These are phyloP conservation scores for Psittacara wagleri DNA, from an alignment of 2,113 vertebrate genomes.

Conservation along the genomic window DNA sequence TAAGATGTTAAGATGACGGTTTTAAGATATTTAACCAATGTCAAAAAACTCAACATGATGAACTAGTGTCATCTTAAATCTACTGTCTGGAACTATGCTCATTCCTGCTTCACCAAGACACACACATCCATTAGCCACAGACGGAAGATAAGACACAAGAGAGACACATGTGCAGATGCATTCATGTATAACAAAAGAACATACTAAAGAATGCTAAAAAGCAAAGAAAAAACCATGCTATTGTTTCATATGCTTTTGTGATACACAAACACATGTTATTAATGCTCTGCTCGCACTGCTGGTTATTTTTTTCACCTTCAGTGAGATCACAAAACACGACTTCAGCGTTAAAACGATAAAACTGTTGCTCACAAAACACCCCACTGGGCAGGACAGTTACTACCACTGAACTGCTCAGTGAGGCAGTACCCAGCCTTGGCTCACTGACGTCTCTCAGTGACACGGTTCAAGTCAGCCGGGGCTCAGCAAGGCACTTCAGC, in stretches of 20 bases:
- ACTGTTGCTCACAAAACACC: neutral
- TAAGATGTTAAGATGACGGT: neutral
- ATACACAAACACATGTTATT: neutral
- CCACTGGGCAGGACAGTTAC: neutral
- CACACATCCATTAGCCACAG: rapidly evolving
- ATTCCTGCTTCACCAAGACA: neutral
- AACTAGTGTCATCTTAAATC: neutral
- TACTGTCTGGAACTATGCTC: neutral
- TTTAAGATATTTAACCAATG: neutral
- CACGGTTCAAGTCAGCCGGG: neutral
- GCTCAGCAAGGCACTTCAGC: neutral
- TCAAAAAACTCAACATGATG: neutral
- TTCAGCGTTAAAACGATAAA: neutral
- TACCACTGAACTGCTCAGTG: neutral
- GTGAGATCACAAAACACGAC: neutral
- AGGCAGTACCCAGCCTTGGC: neutral
- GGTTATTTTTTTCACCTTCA: neutral
- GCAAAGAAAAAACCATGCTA: rapidly evolving
- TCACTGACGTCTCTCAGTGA: neutral
- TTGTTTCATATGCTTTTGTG: neutral
- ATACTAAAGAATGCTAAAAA: neutral
- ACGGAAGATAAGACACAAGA: neutral
- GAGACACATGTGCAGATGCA: neutral
- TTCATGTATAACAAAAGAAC: neutral
- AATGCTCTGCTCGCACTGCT: neutral